These are phyloP conservation scores for Blennius ocellaris DNA, from an alignment of 2,113 vertebrate genomes.

Conservation along the genomic window DNA sequence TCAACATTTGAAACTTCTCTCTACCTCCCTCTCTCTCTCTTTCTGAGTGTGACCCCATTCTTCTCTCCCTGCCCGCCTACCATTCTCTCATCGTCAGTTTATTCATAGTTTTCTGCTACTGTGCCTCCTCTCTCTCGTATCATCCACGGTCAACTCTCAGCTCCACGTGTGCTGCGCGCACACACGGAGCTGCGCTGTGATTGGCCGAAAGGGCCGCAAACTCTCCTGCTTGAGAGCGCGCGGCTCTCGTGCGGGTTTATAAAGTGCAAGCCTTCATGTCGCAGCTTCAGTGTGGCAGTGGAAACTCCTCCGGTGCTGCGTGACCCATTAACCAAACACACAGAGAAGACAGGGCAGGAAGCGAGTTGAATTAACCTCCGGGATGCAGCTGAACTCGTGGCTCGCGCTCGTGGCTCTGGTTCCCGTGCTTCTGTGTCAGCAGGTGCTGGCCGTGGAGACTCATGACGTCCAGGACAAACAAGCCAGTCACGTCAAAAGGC, in stretches of 20 bases:
- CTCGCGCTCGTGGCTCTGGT: conserved; percentile 77
- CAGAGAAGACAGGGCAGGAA: neutral
- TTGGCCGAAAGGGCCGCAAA: conserved; percentile 50
- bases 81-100: neutral
- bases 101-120: neutral
- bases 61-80: too few species aligned
- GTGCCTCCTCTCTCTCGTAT: neutral
- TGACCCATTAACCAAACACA: neutral
- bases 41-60: too few species aligned
- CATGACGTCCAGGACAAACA: conserved; percentile 85
- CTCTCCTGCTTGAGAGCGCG: conserved; percentile 51
- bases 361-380: conserved; percentile 1
- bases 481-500: conserved; percentile 79
- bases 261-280: conserved; percentile 25
- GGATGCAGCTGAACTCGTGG: conserved; percentile 72
- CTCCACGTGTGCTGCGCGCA: conserved; percentile 37
- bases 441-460: conserved; percentile 76
- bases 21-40: too few species aligned
- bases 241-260: conserved; percentile 26
- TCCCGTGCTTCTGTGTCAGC: conserved; percentile 77
- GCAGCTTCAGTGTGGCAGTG: neutral
- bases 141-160: conserved; percentile 42
- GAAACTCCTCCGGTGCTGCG: neutral
- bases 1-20: too few species aligned
- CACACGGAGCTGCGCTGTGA: conserved; percentile 49